Conservation (phyloP, 1,140 invertebrate genomes). For the Apocrypta bakeri region DNA sequence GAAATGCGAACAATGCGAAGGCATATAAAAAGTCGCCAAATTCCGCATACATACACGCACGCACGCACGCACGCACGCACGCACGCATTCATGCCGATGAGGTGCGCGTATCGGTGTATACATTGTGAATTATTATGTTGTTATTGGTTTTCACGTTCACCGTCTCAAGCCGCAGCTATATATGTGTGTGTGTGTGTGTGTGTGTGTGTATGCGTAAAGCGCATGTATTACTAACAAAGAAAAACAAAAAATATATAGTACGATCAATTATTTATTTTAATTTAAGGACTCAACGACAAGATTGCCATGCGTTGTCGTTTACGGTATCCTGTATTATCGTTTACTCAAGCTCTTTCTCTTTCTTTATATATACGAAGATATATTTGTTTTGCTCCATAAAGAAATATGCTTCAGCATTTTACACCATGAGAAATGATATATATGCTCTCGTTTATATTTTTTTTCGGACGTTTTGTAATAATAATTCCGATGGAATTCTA, state of each 20-base stretch:
- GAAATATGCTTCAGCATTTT: background rate
- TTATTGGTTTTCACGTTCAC: background rate
- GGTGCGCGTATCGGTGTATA: background rate
- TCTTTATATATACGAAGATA: background rate
- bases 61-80: background rate
- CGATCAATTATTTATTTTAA: background rate
- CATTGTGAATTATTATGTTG: background rate
- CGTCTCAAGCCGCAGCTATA: too few relatives aligned
- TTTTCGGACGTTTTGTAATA: background rate
- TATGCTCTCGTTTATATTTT: background rate
- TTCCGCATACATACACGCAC: background rate
- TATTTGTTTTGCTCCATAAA: background rate
- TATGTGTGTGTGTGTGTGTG: too few relatives aligned
- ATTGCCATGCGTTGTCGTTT: background rate
- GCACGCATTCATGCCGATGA: conserved; percentile 51
- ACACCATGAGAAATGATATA: too few relatives aligned
- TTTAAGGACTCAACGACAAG: background rate
- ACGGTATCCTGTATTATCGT: background rate
- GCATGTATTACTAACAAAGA: background rate
- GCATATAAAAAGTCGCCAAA: too few relatives aligned
- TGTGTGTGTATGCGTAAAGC: background rate
- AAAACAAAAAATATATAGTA: too few relatives aligned
- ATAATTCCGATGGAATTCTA: background rate
- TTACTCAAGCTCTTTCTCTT: background rate
- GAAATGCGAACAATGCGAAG: too few relatives aligned